phyloP scores from a whole-genome alignment of 2,888 invertebrate genomes.

The Ariolimax columbianus region DNA sequence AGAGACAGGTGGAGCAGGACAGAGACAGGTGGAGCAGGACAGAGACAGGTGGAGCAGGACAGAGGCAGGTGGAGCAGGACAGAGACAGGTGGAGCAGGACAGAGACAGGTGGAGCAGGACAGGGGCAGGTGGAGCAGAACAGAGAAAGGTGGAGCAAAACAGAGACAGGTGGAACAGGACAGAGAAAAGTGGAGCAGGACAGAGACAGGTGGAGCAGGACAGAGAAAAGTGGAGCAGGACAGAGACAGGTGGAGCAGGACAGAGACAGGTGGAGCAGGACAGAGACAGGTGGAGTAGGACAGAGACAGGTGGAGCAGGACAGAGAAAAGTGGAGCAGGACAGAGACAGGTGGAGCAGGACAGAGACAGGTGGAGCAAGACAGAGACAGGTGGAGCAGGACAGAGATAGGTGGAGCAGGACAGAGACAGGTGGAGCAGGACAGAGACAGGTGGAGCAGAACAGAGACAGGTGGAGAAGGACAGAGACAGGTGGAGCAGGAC shows the following conservation, averaged over 20 bases:
- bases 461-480: constrained; percentile 1
- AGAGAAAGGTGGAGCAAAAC: background rate
- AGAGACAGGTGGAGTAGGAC: background rate
- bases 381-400: background rate
- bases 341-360: background rate
- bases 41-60: background rate
- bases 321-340: constrained; percentile 1
- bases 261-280: background rate
- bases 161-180: background rate
- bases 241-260: background rate
- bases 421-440: background rate
- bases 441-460: background rate
- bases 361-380: background rate
- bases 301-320: background rate
- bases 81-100: background rate
- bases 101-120: constrained; percentile 1
- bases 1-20: background rate
- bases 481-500: background rate
- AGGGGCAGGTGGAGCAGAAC: background rate
- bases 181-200: constrained; percentile 25
- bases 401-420: background rate
- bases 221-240: constrained; percentile 2
- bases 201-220: constrained; percentile 39
- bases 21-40: background rate
- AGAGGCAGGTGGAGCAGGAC: background rate